These are phyloP conservation scores for Drosophila nr. perissopoda DNA, from an alignment of 2,888 invertebrate genomes.

Conservation along the genomic window DNA sequence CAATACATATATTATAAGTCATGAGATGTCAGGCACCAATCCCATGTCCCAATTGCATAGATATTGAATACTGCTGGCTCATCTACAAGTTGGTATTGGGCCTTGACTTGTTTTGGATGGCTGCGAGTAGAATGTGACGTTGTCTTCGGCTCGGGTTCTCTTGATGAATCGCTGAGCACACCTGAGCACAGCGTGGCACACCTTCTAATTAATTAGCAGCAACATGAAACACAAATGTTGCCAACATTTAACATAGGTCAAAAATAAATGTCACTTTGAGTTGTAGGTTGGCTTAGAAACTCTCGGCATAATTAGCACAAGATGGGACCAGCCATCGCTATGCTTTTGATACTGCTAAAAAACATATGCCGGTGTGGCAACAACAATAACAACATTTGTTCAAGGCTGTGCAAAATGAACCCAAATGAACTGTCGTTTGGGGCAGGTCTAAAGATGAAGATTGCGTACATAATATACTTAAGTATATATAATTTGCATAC, in stretches of 20 bases:
- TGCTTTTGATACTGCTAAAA: slow-evolving; percentile 22
- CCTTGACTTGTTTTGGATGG: slow-evolving; percentile 40
- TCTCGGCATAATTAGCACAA: slow-evolving; percentile 54
- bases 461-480: slow-evolving; percentile 14
- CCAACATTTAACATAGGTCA: slow-evolving; percentile 28
- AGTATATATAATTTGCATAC: slow-evolving; percentile 31
- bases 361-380: slow-evolving; percentile 21
- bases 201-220: slow-evolving; percentile 73
- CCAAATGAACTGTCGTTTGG: slow-evolving; percentile 46
- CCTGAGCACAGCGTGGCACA: slow-evolving; percentile 49
- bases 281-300: slow-evolving; percentile 31
- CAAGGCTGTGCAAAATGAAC: slow-evolving; percentile 60
- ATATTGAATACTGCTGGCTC: slow-evolving; percentile 21
- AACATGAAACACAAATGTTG: slow-evolving; percentile 32
- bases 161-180: slow-evolving; percentile 39
- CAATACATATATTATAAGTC: not conserved
- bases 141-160: slow-evolving; percentile 18
- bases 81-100: slow-evolving; percentile 24
- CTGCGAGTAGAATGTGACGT: slow-evolving; percentile 24
- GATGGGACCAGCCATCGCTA: slow-evolving; percentile 50
- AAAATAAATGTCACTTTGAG: slow-evolving; percentile 50
- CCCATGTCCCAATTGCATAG: slow-evolving; percentile 6
- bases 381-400: slow-evolving; percentile 10
- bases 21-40: not conserved
- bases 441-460: slow-evolving; percentile 44